A percentile compares a stretch with the other conserved stretches of the same genome.
Conservation (phyloP, 2,888 invertebrate species). For the Nemurella pictetii region DNA sequence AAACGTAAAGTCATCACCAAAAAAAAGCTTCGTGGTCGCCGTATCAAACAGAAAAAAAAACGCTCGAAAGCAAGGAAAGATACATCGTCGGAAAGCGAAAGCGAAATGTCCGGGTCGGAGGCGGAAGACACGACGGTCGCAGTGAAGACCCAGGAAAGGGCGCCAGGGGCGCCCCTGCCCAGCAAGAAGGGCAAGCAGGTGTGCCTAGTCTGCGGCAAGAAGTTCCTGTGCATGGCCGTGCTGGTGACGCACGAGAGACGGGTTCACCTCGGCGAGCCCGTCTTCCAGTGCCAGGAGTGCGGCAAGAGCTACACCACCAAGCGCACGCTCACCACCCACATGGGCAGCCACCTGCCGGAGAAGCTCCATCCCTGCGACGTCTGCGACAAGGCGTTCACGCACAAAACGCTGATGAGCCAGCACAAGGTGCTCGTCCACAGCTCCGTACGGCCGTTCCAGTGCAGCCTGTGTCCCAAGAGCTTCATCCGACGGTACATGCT, state of each 20-base stretch:
- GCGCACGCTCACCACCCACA: conserved; percentile 25
- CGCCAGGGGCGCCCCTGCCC: not conserved
- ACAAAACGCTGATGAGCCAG: conserved; percentile 23
- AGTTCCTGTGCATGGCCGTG: conserved; percentile 27
- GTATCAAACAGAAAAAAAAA: not conserved
- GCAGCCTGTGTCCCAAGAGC: not conserved
- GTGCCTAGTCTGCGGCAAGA: conserved; percentile 25
- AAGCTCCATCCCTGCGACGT: conserved; percentile 9
- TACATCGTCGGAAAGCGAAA: conserved; percentile 2
- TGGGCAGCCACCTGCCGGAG: conserved; percentile 15
- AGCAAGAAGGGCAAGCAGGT: conserved; percentile 21
- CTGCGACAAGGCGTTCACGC: conserved; percentile 9
- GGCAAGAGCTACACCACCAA: conserved; percentile 21
- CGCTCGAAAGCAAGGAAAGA: not conserved
- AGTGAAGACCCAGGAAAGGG: not conserved
- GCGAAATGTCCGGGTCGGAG: not conserved
- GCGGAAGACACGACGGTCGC: not conserved
- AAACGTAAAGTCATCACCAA: not conserved
- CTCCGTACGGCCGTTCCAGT: conserved; percentile 8
- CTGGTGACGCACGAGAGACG: conserved; percentile 16
- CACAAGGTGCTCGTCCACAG: conserved; percentile 25
- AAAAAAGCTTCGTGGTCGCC: not conserved
- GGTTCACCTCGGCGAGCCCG: conserved; percentile 22
- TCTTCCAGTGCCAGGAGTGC: conserved; percentile 25
- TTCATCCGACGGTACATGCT: conserved; percentile 24